These are phyloP conservation scores for Ephialtes manifestator DNA, from an alignment of 2,888 invertebrate species.

Conservation along the genomic window DNA sequence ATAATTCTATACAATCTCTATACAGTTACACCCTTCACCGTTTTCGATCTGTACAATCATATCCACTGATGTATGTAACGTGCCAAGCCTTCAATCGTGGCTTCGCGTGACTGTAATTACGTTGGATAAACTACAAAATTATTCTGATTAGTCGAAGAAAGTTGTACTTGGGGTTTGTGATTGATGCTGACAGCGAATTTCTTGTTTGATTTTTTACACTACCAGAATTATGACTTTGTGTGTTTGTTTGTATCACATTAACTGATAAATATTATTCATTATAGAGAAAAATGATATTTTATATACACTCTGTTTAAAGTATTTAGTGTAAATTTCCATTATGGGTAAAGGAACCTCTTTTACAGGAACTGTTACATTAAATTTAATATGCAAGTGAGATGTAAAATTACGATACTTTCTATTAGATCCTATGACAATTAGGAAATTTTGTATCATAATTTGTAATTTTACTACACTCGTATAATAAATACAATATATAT, in stretches of 20 bases:
- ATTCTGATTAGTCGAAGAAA: slow-evolving; percentile 6
- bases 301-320: too few relatives aligned
- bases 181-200: neutral
- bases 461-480: too few relatives aligned
- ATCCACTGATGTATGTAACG: neutral
- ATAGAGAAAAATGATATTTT: neutral
- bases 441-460: too few relatives aligned
- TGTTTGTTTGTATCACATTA: neutral
- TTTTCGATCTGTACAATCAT: neutral
- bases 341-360: too few relatives aligned
- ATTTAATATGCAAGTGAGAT: too few relatives aligned
- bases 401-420: too few relatives aligned
- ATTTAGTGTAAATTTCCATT: too few relatives aligned
- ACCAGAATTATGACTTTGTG: neutral
- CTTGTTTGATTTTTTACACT: neutral
- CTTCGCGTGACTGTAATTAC: slow-evolving; percentile 39
- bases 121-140: slow-evolving; percentile 7
- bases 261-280: too few relatives aligned
- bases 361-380: too few relatives aligned
- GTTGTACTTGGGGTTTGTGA: neutral
- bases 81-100: slow-evolving; percentile 12
- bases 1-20: neutral
- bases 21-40: neutral
- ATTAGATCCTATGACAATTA: too few relatives aligned
- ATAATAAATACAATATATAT: too few relatives aligned